These are phyloP conservation scores for Oxygymnocypris stewartii DNA, from an alignment of 2,113 vertebrate genomes.

Conservation along the genomic window DNA sequence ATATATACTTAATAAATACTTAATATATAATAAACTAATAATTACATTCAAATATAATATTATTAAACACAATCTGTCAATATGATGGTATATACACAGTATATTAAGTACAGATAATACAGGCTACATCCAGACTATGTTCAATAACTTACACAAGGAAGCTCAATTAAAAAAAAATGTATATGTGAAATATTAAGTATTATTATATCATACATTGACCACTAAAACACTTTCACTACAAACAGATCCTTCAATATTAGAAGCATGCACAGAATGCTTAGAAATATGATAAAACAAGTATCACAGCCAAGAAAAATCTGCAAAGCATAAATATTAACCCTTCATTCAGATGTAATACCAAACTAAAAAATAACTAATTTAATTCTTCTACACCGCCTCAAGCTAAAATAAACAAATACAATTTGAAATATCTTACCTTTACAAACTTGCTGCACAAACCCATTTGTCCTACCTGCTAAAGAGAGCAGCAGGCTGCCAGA, in stretches of 20 bases:
- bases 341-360: not conserved
- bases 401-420: not conserved
- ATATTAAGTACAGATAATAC: not conserved
- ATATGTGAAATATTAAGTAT: not conserved
- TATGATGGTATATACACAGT: not conserved
- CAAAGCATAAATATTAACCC: not conserved
- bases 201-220: not conserved
- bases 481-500: conserved; percentile 81
- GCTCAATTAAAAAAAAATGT: not conserved
- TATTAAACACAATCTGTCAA: too few species aligned
- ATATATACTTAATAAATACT: too few species aligned
- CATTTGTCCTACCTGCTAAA: conserved; percentile 81
- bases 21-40: too few species aligned
- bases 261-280: not conserved
- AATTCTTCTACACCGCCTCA: not conserved
- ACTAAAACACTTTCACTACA: not conserved
- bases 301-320: not conserved
- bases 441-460: not conserved
- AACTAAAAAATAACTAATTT: not conserved
- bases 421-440: not conserved
- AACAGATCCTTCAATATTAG: not conserved
- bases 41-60: too few species aligned
- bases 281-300: not conserved
- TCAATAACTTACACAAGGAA: not conserved
- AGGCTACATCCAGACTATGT: not conserved